Conservation (phyloP, 2,113 vertebrate species). For the Equus quagga region DNA sequence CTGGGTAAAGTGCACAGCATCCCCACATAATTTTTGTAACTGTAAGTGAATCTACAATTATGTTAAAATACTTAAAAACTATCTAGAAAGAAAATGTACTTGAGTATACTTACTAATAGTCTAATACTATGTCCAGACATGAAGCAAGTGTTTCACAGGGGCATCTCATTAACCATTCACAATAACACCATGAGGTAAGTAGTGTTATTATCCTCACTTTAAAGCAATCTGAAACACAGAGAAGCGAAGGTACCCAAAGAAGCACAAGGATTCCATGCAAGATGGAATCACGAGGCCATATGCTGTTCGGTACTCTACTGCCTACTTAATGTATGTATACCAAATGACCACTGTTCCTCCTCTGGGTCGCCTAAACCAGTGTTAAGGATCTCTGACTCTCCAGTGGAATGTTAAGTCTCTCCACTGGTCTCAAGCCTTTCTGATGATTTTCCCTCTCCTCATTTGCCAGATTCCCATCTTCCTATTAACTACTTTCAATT, state of each 20-base stretch:
- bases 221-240: not conserved
- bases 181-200: not conserved
- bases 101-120: not conserved
- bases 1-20: not conserved
- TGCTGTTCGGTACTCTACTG: not conserved
- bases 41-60: not conserved
- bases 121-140: not conserved
- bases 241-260: not conserved
- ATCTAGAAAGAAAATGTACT: not conserved
- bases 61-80: not conserved
- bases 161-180: not conserved
- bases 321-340: not conserved
- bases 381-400: not conserved
- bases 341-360: not conserved
- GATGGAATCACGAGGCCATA: accelerated
- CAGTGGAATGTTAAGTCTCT: not conserved
- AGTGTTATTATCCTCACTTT: not conserved
- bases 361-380: too few relatives aligned
- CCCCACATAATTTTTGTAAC: not conserved
- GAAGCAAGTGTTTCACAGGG: not conserved
- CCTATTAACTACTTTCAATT: not conserved
- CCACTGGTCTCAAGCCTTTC: not conserved
- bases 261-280: not conserved
- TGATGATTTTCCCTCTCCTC: not conserved
- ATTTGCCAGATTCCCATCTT: not conserved